phyloP scores from a whole-genome alignment of 1,140 invertebrate genomes.

The Meloidogyne floridensis region DNA sequence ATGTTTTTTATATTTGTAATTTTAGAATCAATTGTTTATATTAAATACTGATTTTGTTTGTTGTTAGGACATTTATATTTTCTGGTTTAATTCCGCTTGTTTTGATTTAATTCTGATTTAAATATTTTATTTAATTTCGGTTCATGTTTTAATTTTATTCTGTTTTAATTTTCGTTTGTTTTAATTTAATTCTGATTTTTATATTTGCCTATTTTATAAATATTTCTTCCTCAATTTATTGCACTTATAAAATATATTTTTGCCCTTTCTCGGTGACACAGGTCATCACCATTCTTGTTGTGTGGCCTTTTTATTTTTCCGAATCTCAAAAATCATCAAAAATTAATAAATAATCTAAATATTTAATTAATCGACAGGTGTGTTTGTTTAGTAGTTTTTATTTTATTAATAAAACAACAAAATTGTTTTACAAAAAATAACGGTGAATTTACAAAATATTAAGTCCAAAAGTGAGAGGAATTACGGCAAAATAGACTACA shows the following conservation, averaged over 20 bases:
- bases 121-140: no score
- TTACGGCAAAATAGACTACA: not conserved
- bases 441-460: not conserved
- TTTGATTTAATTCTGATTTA: not conserved
- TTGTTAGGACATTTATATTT: no score
- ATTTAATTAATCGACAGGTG: constrained; percentile 3
- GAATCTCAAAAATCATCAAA: not conserved
- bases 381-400: not conserved
- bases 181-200: not conserved
- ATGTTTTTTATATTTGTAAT: no score
- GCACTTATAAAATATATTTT: not conserved
- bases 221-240: not conserved
- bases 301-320: not conserved
- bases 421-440: not conserved
- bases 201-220: not conserved
- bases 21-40: no score
- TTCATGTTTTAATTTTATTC: not conserved
- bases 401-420: not conserved
- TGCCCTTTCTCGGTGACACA: not conserved
- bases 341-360: not conserved
- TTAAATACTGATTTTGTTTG: no score
- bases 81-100: no score
- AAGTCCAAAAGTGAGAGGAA: not conserved
- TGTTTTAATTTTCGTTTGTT: not conserved
- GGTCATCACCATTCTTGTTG: not conserved